Base-by-base conservation (phyloP, 2,797 vertebrate genomes). In the Danio albolineatus region DNA sequence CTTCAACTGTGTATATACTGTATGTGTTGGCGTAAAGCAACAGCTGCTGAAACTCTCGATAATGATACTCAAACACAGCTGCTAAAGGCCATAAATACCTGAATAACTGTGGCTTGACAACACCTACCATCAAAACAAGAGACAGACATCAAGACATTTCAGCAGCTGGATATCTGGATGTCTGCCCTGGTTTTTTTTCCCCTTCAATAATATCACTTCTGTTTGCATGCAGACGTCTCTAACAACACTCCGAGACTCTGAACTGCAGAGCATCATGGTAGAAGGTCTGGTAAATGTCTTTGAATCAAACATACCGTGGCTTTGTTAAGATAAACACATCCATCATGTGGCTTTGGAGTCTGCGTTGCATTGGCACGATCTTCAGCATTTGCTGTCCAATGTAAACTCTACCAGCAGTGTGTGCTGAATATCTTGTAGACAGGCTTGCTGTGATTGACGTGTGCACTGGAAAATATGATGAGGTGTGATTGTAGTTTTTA, bases 91-190 rank as follows among this genome's bases (percentile, higher is more conserved):
- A 21, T 14, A 76, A 81, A 75, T 13, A 70, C 28, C 10, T 49
- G 12, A 16, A 75, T 6, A 43, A 14, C 14, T 44, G 62, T 43
- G 3, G 38, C 19, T 62, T 74, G 19, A 53, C 7, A 54, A 70
- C 6, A 7, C 39, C 10, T 51, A 38, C 39, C 36, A 67, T 54
- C 41, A 64, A 79, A 74, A 66, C 36, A 14, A 36, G 46, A n/a
- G 0, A 6, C 46, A 13, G 6, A 54, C 67, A 70, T 39, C 41
- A 72, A n/a, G 41, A 38, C 14, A 4, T 59, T 53, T 71, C 17
- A 79, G 19, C 57, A 19, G 14, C 51, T 78, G 28, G 38, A 64
- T 19, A 38, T 82, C 28, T 43, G 17, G 43, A 67, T 21, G 41
- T 82, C 21, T 41, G 21, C 65, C 36, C 10, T 66, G 46, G 36